A percentile compares a stretch with the other conserved stretches of the same genome.
Conservation (phyloP, 2,888 invertebrate genomes). For the Aspidapion aeneum region DNA sequence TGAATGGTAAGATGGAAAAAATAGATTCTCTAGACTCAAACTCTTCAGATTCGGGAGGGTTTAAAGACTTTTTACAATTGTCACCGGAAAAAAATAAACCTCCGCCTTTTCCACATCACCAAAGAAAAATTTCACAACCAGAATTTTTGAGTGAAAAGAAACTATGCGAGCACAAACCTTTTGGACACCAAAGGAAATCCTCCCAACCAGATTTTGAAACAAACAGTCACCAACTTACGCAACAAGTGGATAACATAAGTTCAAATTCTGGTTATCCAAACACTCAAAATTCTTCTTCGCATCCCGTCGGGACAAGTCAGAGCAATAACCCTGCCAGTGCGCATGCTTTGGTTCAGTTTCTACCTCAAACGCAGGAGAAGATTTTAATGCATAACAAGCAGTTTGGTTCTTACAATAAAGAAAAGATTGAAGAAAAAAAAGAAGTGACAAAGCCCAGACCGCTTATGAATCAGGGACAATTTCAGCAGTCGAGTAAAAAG, state of each 20-base stretch:
- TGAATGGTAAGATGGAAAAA: conserved; percentile 44
- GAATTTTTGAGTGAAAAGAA: conserved; percentile 37
- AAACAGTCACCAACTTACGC: conserved; percentile 22
- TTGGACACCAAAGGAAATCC: conserved; percentile 40
- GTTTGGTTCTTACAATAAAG: background rate
- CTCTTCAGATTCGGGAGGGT: conserved; percentile 49
- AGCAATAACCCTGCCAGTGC: background rate
- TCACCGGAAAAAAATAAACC: conserved; percentile 27
- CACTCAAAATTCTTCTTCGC: conserved; percentile 37
- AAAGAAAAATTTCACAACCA: conserved; percentile 44
- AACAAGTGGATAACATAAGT: conserved; percentile 37
- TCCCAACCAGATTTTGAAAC: conserved; percentile 40
- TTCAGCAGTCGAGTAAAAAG: conserved; percentile 49
- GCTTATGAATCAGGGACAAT: conserved; percentile 44
- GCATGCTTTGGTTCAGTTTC: conserved; percentile 42
- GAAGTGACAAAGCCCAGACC: conserved; percentile 35
- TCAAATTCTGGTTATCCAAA: too few relatives aligned
- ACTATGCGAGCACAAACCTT: conserved; percentile 32
- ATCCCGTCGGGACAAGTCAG: too few relatives aligned
- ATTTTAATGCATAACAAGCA: conserved; percentile 31
- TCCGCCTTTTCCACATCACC: conserved; percentile 31
- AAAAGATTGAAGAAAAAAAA: conserved; percentile 33
- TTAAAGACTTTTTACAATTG: conserved; percentile 47
- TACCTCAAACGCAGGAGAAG: conserved; percentile 44
- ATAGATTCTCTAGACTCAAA: conserved; percentile 48